Percentiles rank a stretch among this genome's conserved stretches.
Evolutionary conservation across 2,888 invertebrate genomes (phyloP).

Genomic region (Cosmopolites sordidus): DNA sequence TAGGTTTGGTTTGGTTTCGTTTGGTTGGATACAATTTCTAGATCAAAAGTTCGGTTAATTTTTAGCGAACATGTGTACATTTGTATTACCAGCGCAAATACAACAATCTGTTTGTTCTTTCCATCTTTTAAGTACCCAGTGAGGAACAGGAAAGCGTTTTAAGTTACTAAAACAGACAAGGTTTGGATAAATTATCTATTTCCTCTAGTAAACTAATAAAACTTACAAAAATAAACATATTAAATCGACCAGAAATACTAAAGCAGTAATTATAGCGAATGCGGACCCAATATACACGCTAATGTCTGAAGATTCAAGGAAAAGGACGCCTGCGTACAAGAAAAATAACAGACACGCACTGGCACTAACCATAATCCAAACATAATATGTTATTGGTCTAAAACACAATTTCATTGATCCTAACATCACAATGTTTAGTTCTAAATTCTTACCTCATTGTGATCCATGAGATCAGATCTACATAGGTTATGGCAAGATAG

Average conservation of each 20-base stretch:
- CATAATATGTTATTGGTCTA: conserved; percentile 22
- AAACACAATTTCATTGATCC: too few relatives aligned
- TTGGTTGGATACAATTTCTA: too few relatives aligned
- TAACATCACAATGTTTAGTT: too few relatives aligned
- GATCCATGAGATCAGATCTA: conserved; percentile 20
- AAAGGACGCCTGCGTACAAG: conserved; percentile 16
- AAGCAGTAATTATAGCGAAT: conserved; percentile 16
- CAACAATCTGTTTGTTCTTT: conserved; percentile 18
- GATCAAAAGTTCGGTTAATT: too few relatives aligned
- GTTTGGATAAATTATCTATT: not conserved
- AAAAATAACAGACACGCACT: conserved; percentile 18
- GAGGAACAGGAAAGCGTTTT: conserved; percentile 21
- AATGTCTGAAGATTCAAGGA: not conserved
- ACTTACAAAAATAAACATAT: conserved; percentile 21
- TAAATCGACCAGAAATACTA: conserved; percentile 21
- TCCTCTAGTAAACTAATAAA: not conserved
- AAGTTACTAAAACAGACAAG: conserved; percentile 10
- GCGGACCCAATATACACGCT: conserved; percentile 9
- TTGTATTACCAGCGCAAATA: conserved; percentile 15
- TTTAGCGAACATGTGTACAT: too few relatives aligned
- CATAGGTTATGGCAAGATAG: conserved; percentile 10
- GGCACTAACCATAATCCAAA: conserved; percentile 20
- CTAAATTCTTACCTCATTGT: conserved; percentile 13
- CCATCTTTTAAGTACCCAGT: conserved; percentile 19
- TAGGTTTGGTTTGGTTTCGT: too few relatives aligned